Conservation (phyloP, 1,140 invertebrate genomes). For the Platyura marginata region DNA sequence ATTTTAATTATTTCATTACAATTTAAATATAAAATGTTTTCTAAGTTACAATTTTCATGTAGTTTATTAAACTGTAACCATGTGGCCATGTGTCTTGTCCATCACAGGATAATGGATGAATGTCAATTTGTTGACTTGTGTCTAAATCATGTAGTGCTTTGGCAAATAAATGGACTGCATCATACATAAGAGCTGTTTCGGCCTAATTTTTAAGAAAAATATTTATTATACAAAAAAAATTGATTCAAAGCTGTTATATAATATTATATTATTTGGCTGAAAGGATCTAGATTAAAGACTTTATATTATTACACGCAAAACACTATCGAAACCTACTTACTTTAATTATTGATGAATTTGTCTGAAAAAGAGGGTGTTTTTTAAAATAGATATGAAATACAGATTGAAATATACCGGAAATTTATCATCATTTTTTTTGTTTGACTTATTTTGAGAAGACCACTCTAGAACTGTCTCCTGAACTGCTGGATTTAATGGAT, state of each 20-base stretch:
- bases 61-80: constrained; percentile 88
- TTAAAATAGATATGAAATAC: not conserved
- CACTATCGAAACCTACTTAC: too few species aligned
- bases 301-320: too few species aligned
- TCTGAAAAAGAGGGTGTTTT: not conserved
- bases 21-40: not conserved
- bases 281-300: too few species aligned
- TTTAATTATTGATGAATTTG: too few species aligned
- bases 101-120: constrained; percentile 74
- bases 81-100: constrained; percentile 82
- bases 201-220: too few species aligned
- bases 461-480: constrained; percentile 60
- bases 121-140: constrained; percentile 74
- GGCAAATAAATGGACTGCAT: constrained; percentile 87
- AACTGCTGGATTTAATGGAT: constrained; percentile 54
- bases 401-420: not conserved
- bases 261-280: too few species aligned
- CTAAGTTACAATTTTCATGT: constrained; percentile 87
- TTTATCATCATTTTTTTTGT: constrained; percentile 1
- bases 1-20: constrained; percentile 2
- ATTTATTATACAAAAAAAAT: too few species aligned
- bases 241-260: too few species aligned
- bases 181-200: constrained; percentile 88
- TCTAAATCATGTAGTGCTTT: constrained; percentile 81
- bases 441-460: constrained; percentile 17